Percentiles rank a stretch among this genome's conserved stretches.
Conservation (phyloP, 2,888 invertebrate species). For the Nasonia oneida region DNA sequence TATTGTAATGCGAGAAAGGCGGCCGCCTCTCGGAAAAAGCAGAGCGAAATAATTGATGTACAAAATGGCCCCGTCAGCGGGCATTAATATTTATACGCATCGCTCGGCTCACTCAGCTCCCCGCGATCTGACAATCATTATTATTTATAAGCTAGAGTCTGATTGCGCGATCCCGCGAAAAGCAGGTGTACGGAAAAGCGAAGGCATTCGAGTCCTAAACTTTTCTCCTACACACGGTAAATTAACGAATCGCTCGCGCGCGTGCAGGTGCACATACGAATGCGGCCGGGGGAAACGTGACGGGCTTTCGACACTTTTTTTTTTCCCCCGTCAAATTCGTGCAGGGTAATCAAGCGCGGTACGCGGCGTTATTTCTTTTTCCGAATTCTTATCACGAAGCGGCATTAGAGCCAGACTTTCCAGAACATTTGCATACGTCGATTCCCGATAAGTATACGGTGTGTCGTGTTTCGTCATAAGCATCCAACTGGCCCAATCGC, state of each 20-base stretch:
- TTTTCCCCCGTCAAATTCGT: background rate
- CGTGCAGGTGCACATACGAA: background rate
- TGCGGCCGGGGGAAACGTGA: background rate
- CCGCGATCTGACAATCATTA: background rate
- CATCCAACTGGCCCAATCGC: constrained; percentile 71
- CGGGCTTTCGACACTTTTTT: constrained; percentile 28
- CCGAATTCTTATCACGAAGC: constrained; percentile 59
- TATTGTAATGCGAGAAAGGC: background rate
- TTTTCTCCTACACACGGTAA: background rate
- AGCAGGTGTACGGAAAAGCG: background rate
- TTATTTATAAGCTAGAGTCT: constrained; percentile 2
- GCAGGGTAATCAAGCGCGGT: background rate
- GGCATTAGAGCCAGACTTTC: constrained; percentile 66
- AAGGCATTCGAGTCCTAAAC: background rate
- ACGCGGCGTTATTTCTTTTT: background rate
- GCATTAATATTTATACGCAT: constrained; percentile 21
- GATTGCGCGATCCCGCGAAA: background rate
- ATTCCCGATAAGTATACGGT: background rate
- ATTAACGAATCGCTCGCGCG: background rate
- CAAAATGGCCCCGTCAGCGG: background rate
- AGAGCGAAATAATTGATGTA: constrained; percentile 50
- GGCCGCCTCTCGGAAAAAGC: constrained; percentile 27
- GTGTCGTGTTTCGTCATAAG: constrained; percentile 55
- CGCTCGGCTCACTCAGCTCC: background rate
- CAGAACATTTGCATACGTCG: constrained; percentile 65